Base-by-base conservation (phyloP, 1,140 invertebrate species). In the Periplaneta americana region DNA sequence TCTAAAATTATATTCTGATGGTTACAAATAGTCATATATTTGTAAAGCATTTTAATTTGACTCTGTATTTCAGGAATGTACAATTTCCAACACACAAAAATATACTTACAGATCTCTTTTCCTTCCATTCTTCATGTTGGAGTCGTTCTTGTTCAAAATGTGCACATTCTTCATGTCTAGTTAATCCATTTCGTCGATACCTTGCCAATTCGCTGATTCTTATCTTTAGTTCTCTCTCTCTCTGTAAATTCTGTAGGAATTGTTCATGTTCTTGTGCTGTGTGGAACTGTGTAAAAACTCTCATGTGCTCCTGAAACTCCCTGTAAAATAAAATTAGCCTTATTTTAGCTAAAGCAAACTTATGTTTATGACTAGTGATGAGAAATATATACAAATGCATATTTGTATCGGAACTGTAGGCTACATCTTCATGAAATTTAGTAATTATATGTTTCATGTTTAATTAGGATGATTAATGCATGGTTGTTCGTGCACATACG, bases 271-370 rank as follows among this genome's bases (percentile, higher is more conserved):
- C 96, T 82, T 93, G 91, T 36, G 93, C 91, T 1, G 95, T 94
- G 85, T 96, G 94, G 89, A 98, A 98, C 86, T 97, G 96, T 34
- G 95, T 93, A 86, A 97, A 96, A 74, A 94, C 92, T 66, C 95
- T 91, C 87, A 98, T 92, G 77, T 94, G 93, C 82, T 98, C 96
- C 34, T 93, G 90, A 84, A 96, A 93, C 84, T 95, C 94, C 83
- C 94, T 94, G 83, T 10, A 78, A 36, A 32, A 81, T 33, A 31
- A 34, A 78, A 78, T 31, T 35, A 36, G 18, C 5, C 76, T 31
- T n/a, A 74, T 17, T 75, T 5, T 17, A 39, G 37, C n/a, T n/a
- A n/a, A n/a, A n/a, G n/a, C n/a, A n/a, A n/a, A n/a, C n/a, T n/a
- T n/a, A n/a, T n/a, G n/a, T n/a, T n/a, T n/a, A n/a, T n/a, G n/a